Percentiles rank a stretch among this genome's conserved stretches.
phyloP scores from a whole-genome alignment of 2,113 vertebrate species.

The Brachyistius frenatus region DNA sequence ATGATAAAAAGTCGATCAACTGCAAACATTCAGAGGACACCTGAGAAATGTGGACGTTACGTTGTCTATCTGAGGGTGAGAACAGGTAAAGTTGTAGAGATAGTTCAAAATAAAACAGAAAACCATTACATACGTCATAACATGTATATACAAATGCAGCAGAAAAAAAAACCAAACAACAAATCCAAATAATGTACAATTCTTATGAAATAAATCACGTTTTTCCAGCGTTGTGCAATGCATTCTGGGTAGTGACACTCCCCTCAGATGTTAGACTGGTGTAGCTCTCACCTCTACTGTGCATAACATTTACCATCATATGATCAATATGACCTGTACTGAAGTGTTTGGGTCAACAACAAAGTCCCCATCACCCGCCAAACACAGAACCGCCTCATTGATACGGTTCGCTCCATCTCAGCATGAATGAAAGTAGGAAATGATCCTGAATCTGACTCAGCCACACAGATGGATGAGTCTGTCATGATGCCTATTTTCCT shows the following conservation, averaged over 20 bases:
- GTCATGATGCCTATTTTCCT: constrained; percentile 55
- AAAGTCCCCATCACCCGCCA: background rate
- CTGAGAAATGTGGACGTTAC: constrained; percentile 78
- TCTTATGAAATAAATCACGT: constrained; percentile 25
- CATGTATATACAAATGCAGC: constrained; percentile 37
- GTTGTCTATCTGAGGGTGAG: constrained; percentile 46
- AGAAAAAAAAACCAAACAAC: constrained; percentile 21
- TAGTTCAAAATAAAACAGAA: constrained; percentile 48
- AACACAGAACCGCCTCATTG: constrained; percentile 15
- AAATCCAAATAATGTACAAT: constrained; percentile 5
- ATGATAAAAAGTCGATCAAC: constrained; percentile 68
- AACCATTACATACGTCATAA: constrained; percentile 48
- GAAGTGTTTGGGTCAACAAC: background rate
- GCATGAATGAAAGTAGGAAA: constrained; percentile 32
- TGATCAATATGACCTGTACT: constrained; percentile 28
- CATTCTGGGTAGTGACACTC: constrained; percentile 21
- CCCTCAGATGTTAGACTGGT: constrained; percentile 25
- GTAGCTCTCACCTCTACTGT: constrained; percentile 20
- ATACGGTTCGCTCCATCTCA: constrained; percentile 10
- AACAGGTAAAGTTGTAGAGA: constrained; percentile 45
- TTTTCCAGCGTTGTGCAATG: constrained; percentile 29
- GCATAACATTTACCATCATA: constrained; percentile 33
- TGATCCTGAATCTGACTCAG: constrained; percentile 20
- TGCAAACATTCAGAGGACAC: constrained; percentile 80
- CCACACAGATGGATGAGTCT: constrained; percentile 19